phyloP scores from a whole-genome alignment of 2,888 invertebrate genomes.

The Polydrusus cervinus region DNA sequence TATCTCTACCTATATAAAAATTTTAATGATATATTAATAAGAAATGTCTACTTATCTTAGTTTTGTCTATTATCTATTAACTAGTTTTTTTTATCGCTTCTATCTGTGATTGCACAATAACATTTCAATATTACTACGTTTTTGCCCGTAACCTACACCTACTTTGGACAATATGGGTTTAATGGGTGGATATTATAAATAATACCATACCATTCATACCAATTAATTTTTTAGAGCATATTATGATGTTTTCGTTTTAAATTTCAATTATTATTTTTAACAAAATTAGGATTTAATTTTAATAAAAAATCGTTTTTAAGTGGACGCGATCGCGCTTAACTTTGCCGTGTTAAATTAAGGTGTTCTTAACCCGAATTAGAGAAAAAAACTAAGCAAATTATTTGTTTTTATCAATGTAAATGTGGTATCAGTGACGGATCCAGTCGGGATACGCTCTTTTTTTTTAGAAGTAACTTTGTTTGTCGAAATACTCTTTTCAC shows the following conservation, averaged over 20 bases:
- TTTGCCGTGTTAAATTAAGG: too few species aligned
- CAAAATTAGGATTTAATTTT: too few species aligned
- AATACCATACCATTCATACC: neutral
- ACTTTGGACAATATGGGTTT: slow-evolving; percentile 9
- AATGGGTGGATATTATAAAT: neutral
- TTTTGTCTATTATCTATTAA: slow-evolving; percentile 10
- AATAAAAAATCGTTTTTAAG: too few species aligned
- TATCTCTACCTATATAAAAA: neutral
- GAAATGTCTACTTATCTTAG: neutral
- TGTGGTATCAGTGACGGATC: too few species aligned
- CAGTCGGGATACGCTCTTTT: too few species aligned
- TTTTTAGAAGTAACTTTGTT: too few species aligned
- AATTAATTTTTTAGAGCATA: slow-evolving; percentile 12
- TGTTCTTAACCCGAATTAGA: too few species aligned
- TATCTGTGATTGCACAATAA: neutral
- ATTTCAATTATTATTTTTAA: neutral
- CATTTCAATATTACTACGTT: neutral
- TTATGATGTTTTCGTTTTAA: neutral
- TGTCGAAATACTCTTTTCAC: too few species aligned
- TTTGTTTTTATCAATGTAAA: too few species aligned
- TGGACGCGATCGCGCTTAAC: too few species aligned
- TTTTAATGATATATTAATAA: neutral
- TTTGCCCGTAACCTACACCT: neutral
- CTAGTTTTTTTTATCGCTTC: neutral
- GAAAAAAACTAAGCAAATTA: too few species aligned